Conservation (phyloP, 1,140 invertebrate genomes). For the Coboldia fuscipes region DNA sequence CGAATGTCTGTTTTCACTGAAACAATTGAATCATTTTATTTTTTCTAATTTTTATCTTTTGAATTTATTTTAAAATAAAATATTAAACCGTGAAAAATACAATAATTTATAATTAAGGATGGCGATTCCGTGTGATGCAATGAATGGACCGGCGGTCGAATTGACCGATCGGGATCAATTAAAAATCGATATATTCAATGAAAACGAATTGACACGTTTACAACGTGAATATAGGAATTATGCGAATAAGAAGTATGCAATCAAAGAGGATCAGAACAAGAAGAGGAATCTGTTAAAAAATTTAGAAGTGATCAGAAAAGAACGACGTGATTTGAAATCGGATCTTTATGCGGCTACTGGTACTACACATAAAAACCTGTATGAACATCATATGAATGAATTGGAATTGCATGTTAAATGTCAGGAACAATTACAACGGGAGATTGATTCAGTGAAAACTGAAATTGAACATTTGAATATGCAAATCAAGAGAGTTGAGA, state of each 20-base stretch:
- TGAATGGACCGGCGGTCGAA: too few species aligned
- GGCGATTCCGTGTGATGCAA: too few species aligned
- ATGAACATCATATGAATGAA: constrained; percentile 7
- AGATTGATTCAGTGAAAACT: constrained; percentile 10
- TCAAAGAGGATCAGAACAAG: constrained; percentile 15
- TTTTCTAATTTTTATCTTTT: too few species aligned
- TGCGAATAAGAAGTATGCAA: constrained; percentile 11
- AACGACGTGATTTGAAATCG: constrained; percentile 14
- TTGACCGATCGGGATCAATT: too few species aligned
- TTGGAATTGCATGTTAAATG: constrained; percentile 13
- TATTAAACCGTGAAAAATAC: too few species aligned
- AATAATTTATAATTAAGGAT: too few species aligned
- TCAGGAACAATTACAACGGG: constrained; percentile 11
- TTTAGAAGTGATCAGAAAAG: constrained; percentile 13
- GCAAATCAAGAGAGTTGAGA: constrained; percentile 11
- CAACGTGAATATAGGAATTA: constrained; percentile 18
- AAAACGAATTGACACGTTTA: constrained; percentile 15
- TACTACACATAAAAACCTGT: constrained; percentile 3
- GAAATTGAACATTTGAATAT: constrained; percentile 13
- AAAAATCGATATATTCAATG: too few species aligned
- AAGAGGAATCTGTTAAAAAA: constrained; percentile 15
- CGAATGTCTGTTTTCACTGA: too few species aligned
- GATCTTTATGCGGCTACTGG: constrained; percentile 18
- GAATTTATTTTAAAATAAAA: too few species aligned
- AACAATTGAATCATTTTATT: constrained; percentile 22